These are phyloP conservation scores for Sebastolobus alascanus DNA, from an alignment of 2,797 vertebrate species.

Conservation along the genomic window DNA sequence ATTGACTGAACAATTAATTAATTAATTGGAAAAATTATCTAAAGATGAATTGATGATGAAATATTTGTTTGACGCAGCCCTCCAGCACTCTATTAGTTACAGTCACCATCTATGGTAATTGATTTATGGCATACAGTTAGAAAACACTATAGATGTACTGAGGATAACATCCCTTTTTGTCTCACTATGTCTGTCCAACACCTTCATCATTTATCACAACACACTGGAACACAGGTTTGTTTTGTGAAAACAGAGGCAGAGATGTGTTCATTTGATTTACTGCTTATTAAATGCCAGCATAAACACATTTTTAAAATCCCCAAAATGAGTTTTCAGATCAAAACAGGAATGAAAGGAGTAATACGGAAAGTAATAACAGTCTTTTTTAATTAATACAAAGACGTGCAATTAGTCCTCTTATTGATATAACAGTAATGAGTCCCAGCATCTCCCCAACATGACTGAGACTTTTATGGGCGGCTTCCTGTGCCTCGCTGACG, in stretches of 20 bases:
- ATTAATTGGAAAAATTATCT: not conserved
- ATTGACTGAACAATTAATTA: not conserved
- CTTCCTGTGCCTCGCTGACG: slow-evolving; percentile 1
- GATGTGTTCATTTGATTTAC: not conserved
- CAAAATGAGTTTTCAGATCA: not conserved
- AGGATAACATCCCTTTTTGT: not conserved
- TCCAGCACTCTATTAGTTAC: not conserved
- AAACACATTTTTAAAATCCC: not conserved
- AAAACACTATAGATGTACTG: not conserved
- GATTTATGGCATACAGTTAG: not conserved
- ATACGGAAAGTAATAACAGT: no score
- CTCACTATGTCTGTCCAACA: not conserved
- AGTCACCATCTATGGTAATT: not conserved
- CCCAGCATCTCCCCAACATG: not conserved
- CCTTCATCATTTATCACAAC: slow-evolving; percentile 7
- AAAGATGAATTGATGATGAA: not conserved
- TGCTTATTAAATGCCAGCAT: not conserved
- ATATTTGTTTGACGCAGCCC: not conserved
- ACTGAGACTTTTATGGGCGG: slow-evolving; percentile 9
- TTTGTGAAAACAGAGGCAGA: slow-evolving; percentile 1
- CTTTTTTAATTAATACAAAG: not conserved
- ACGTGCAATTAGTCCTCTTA: not conserved
- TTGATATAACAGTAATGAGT: slow-evolving; percentile 17
- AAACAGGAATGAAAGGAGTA: no score
- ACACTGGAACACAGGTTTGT: not conserved